Percentiles rank a stretch among this genome's conserved stretches.
These are phyloP conservation scores for Chaenocephalus aceratus DNA, from an alignment of 2,113 vertebrate species.

Conservation along the genomic window DNA sequence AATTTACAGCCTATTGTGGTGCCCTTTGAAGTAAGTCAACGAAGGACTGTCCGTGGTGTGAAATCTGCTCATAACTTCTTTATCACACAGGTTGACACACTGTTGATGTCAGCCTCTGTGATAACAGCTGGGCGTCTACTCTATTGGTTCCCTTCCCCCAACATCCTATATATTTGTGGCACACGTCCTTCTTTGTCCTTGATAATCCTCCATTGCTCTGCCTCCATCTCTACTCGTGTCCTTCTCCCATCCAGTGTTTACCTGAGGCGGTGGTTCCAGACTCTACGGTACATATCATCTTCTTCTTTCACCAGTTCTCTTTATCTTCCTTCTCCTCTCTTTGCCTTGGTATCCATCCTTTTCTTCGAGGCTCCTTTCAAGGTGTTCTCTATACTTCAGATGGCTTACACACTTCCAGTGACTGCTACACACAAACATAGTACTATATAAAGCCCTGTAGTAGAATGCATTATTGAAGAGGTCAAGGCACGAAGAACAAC, in stretches of 20 bases:
- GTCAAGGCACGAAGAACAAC: slow-evolving; percentile 20
- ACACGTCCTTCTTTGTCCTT: slow-evolving; percentile 56
- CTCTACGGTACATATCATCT: background rate
- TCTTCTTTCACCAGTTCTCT: no score
- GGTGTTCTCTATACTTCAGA: slow-evolving; percentile 62
- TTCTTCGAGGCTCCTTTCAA: slow-evolving; percentile 29
- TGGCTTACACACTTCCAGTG: slow-evolving; percentile 12
- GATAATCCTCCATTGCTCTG: slow-evolving; percentile 35
- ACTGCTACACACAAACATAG: background rate
- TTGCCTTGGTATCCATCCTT: background rate
- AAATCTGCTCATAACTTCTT: slow-evolving; percentile 34
- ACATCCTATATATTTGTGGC: slow-evolving; percentile 41
- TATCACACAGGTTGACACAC: slow-evolving; percentile 19
- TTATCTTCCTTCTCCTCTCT: no score
- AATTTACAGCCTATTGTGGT: slow-evolving; percentile 49
- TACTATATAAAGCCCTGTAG: slow-evolving; percentile 15
- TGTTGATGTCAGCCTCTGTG: slow-evolving; percentile 6
- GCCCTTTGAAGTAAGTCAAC: slow-evolving; percentile 44
- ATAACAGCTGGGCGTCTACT: slow-evolving; percentile 26
- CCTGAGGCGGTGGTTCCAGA: slow-evolving; percentile 12
- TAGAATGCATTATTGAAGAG: slow-evolving; percentile 48
- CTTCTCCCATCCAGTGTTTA: slow-evolving; percentile 36
- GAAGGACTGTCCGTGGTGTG: slow-evolving; percentile 38
- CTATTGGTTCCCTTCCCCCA: slow-evolving; percentile 28
- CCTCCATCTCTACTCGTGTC: slow-evolving; percentile 7